Evolutionary conservation across 1,140 invertebrate species (phyloP).

Genomic region (Saccostrea cuccullata): DNA sequence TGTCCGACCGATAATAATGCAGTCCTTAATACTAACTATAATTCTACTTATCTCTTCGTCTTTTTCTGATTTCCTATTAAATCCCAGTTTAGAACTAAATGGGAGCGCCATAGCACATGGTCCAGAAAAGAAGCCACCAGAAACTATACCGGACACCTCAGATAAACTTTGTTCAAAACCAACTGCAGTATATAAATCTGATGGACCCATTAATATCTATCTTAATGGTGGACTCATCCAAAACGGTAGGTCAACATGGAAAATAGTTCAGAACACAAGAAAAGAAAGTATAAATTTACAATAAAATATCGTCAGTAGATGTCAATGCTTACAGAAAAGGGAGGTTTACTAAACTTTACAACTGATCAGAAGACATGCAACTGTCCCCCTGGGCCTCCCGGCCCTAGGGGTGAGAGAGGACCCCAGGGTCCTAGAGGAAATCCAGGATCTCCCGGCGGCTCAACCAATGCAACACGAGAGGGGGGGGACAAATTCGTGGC

Average conservation of each 20-base stretch:
- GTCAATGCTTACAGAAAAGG: background rate
- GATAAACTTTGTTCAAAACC: constrained; percentile 1
- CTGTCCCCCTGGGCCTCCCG: constrained; percentile 6
- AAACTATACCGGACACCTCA: background rate
- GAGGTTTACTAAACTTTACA: constrained; percentile 1
- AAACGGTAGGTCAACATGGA: background rate
- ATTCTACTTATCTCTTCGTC: background rate
- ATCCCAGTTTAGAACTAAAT: constrained; percentile 16
- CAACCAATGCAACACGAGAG: background rate
- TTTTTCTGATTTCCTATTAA: background rate
- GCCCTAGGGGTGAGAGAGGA: constrained; percentile 2
- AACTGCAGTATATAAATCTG: background rate
- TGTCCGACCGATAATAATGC: background rate
- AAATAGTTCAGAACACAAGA: no score
- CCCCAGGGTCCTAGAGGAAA: constrained; percentile 1
- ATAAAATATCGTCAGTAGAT: no score
- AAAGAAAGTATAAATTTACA: no score
- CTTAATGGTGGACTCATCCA: constrained; percentile 24
- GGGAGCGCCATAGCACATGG: background rate
- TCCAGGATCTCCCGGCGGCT: background rate
- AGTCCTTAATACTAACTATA: background rate
- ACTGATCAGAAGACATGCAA: background rate
- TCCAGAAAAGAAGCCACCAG: background rate
- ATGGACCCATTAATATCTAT: constrained; percentile 23
- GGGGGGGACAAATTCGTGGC: background rate